Conservation (phyloP, 1,140 invertebrate species). For the Heliconius congener region DNA sequence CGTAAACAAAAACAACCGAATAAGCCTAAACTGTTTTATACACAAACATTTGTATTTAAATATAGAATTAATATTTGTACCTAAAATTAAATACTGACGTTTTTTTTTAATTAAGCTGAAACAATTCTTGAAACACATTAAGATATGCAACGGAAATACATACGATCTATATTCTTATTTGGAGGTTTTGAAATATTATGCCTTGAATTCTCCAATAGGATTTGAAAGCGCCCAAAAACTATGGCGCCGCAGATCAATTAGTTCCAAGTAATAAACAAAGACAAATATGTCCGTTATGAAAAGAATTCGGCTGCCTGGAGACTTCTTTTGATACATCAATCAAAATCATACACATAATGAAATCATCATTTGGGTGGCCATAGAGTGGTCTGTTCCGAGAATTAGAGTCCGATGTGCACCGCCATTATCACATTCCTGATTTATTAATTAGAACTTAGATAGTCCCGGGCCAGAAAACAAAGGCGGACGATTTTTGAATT, state of each 20-base stretch:
- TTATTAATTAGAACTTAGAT: slow-evolving; percentile 77
- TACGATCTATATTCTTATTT: slow-evolving; percentile 17
- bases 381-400: slow-evolving; percentile 73
- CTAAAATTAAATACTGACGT: not conserved
- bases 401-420: slow-evolving; percentile 58
- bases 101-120: not conserved
- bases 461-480: slow-evolving; percentile 40
- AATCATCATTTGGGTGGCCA: slow-evolving; percentile 81
- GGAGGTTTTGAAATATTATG: slow-evolving; percentile 34
- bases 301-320: slow-evolving; percentile 67
- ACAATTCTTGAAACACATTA: not conserved
- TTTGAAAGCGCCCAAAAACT: slow-evolving; percentile 63
- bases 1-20: slow-evolving; percentile 22
- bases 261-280: slow-evolving; percentile 79
- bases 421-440: slow-evolving; percentile 78
- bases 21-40: not conserved
- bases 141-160: not conserved
- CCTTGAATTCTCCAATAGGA: slow-evolving; percentile 51
- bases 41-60: not conserved
- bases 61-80: not conserved
- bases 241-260: slow-evolving; percentile 77
- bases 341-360: slow-evolving; percentile 81
- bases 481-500: slow-evolving; percentile 35
- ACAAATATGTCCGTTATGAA: slow-evolving; percentile 68
- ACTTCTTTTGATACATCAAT: slow-evolving; percentile 80